These are phyloP conservation scores for Terebella lapidaria DNA, from an alignment of 2,888 invertebrate species.

Conservation along the genomic window DNA sequence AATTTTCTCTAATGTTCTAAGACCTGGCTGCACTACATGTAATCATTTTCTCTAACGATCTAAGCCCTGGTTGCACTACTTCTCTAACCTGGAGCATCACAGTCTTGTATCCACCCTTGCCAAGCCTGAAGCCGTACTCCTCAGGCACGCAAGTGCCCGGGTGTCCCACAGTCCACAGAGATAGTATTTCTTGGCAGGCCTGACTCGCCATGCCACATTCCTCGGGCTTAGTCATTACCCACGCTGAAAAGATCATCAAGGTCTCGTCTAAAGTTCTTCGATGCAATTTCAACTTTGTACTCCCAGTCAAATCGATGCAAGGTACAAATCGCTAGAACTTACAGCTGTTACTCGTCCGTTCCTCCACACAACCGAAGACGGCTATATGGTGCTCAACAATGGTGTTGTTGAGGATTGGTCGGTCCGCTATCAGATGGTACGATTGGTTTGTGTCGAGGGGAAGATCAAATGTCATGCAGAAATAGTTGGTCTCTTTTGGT, in stretches of 20 bases:
- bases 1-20: too few relatives aligned
- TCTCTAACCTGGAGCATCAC: conserved; percentile 4
- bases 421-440: background rate
- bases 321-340: too few relatives aligned
- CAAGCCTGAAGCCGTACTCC: background rate
- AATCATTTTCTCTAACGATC: too few relatives aligned
- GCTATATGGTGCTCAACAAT: background rate
- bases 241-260: background rate
- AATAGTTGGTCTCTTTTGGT: background rate
- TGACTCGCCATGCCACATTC: conserved; percentile 2
- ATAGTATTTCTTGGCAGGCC: background rate
- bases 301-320: too few relatives aligned
- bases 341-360: too few relatives aligned
- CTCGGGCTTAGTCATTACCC: background rate
- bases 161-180: background rate
- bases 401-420: background rate
- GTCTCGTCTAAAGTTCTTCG: too few relatives aligned
- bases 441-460: background rate
- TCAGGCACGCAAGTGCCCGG: background rate
- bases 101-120: background rate
- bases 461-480: background rate
- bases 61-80: too few relatives aligned
- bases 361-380: background rate
- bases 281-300: too few relatives aligned
- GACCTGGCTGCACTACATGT: too few relatives aligned